phyloP scores from a whole-genome alignment of 1,140 invertebrate genomes.

The Metopolophium dirhodum region DNA sequence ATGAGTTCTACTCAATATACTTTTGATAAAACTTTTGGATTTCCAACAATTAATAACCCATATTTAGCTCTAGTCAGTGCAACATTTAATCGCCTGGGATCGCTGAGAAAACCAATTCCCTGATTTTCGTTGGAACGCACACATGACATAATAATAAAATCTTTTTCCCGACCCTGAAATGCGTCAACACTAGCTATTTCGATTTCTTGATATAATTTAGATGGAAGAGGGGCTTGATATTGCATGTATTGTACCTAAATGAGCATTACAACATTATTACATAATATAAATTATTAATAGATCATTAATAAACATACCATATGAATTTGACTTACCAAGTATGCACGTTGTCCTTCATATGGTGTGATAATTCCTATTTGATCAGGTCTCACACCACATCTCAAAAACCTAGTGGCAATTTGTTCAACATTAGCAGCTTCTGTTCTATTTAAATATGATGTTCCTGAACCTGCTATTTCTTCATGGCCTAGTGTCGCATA shows the following conservation, averaged over 20 bases:
- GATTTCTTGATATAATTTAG: slow-evolving; percentile 97
- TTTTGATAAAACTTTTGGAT: slow-evolving; percentile 97
- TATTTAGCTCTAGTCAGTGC: slow-evolving; percentile 97
- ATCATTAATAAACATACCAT: not conserved
- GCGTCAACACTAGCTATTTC: slow-evolving; percentile 99
- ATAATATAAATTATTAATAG: no score
- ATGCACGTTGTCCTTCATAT: slow-evolving; percentile 98
- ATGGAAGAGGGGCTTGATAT: slow-evolving; percentile 94
- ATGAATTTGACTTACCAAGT: slow-evolving; percentile 71
- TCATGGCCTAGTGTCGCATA: slow-evolving; percentile 98
- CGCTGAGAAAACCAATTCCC: slow-evolving; percentile 94
- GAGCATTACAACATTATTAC: not conserved
- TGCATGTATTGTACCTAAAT: slow-evolving; percentile 92
- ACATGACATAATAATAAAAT: slow-evolving; percentile 98
- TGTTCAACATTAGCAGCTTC: slow-evolving; percentile 99
- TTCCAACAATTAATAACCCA: slow-evolving; percentile 98
- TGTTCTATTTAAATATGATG: slow-evolving; percentile 97
- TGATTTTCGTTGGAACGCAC: slow-evolving; percentile 91
- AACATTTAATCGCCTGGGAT: slow-evolving; percentile 96
- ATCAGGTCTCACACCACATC: slow-evolving; percentile 94
- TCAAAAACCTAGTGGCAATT: slow-evolving; percentile 90
- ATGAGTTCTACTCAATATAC: slow-evolving; percentile 61
- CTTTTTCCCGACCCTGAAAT: slow-evolving; percentile 97
- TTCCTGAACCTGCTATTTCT: slow-evolving; percentile 97
- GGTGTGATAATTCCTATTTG: slow-evolving; percentile 99